Base-by-base conservation (phyloP, 2,888 invertebrate species). In the Zhengitettix transpicula region DNA sequence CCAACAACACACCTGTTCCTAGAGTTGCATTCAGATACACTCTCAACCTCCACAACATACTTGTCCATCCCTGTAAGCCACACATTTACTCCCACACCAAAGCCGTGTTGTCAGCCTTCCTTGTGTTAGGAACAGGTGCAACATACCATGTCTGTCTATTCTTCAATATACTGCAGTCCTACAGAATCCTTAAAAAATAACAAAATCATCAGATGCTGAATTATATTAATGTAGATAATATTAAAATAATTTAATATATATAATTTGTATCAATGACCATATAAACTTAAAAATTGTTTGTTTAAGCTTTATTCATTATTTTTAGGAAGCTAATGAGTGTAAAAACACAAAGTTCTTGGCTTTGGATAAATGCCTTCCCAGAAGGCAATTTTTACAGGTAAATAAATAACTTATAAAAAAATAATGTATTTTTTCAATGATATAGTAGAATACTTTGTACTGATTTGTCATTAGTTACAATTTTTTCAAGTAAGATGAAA, bases 351-450 rank as follows among this genome's bases (percentile, higher is more conserved):
- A 87, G 70, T 98, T 98, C 73, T 74, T 98, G 65, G 92, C 96
- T 0, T 74, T 98, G n/a, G 97, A 98, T 71, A 99, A 99, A 77
- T 97, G 97, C 73, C 76, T 98, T 57, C 96, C 96, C 0, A 82
- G 81, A 67, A 77, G 94, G 63, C 82, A 87, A 63, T 98, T 94
- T 75, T 75, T 98, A 52, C 96, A 98, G 79, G 81, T 97, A 60
- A 61, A 28, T 28, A 60, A 61, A 28, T 28, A 5, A 28, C 7
- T 5, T 2, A 28, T 28, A 28, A 7, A 28, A 28, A 28, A 5
- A 28, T 28, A 28, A 28, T 28, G 28, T 28, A 28, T 28, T 28
- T 5, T 28, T 28, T 28, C 28, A 28, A 28, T 28, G 3, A 28
- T 28, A 2, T 5, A 28, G 28, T 28, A 2, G 7, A 53, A 40